A percentile compares a stretch with the other conserved stretches of the same genome.
Evolutionary conservation across 2,797 vertebrate genomes (phyloP).

Genomic region (Limosa lapponica): DNA sequence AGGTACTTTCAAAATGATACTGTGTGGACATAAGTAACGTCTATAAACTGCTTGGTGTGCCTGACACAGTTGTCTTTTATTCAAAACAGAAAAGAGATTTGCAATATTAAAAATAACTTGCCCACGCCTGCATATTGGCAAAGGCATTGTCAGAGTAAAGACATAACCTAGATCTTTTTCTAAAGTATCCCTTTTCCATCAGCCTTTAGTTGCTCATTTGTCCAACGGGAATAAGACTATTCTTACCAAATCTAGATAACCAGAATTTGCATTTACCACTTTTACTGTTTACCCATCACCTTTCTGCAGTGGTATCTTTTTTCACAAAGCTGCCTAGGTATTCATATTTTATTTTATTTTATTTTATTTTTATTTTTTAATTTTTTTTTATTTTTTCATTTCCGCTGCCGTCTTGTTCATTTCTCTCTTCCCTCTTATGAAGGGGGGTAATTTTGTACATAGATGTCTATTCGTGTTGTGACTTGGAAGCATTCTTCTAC

Average conservation of each 20-base stretch:
- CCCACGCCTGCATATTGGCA: neutral
- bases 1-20: neutral
- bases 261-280: neutral
- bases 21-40: neutral
- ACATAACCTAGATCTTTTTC: neutral
- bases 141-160: neutral
- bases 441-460: neutral
- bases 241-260: neutral
- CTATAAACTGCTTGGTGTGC: neutral
- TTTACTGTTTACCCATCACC: neutral
- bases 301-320: neutral
- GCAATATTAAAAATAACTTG: neutral
- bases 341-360: neutral
- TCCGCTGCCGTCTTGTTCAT: neutral
- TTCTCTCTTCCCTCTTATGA: neutral
- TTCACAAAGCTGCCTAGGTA: neutral
- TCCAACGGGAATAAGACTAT: neutral
- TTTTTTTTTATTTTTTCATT: neutral
- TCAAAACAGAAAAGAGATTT: neutral
- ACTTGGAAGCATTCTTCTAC: neutral
- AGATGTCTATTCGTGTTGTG: rapidly evolving
- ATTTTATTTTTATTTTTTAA: neutral
- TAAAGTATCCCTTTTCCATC: neutral
- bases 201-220: neutral
- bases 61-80: neutral